Conservation (phyloP, 2,113 vertebrate genomes). For the Hypomesus transpacificus region DNA sequence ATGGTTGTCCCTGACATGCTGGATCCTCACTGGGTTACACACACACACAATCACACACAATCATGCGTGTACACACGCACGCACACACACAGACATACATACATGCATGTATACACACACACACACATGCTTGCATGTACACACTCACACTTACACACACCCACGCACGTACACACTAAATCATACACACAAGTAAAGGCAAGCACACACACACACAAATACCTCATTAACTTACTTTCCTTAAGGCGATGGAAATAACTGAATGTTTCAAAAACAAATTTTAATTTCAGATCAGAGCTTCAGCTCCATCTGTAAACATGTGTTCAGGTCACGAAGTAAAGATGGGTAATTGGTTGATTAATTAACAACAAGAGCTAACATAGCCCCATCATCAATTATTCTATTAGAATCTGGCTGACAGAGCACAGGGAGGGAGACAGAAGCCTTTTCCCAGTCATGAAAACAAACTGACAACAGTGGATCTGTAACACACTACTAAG, state of each 20-base stretch:
- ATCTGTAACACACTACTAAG: neutral
- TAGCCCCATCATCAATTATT: neutral
- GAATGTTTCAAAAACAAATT: neutral
- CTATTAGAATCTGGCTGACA: neutral
- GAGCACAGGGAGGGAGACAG: neutral
- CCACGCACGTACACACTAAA: neutral
- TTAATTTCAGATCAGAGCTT: neutral
- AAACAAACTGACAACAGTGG: neutral
- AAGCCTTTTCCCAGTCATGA: neutral
- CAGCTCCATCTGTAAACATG: neutral
- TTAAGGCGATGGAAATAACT: neutral
- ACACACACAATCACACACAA: neutral
- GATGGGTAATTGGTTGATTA: neutral
- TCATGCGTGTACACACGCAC: neutral
- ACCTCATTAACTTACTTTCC: neutral
- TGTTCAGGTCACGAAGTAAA: neutral
- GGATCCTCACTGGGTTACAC: neutral
- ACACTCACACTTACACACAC: neutral
- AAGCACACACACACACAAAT: neutral
- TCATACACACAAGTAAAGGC: neutral
- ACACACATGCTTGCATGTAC: neutral
- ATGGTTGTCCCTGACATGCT: neutral
- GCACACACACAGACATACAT: neutral
- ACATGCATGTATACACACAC: neutral
- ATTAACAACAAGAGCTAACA: neutral